Conservation (phyloP, 2,888 invertebrate genomes). For the Drosophila seclusa region DNA sequence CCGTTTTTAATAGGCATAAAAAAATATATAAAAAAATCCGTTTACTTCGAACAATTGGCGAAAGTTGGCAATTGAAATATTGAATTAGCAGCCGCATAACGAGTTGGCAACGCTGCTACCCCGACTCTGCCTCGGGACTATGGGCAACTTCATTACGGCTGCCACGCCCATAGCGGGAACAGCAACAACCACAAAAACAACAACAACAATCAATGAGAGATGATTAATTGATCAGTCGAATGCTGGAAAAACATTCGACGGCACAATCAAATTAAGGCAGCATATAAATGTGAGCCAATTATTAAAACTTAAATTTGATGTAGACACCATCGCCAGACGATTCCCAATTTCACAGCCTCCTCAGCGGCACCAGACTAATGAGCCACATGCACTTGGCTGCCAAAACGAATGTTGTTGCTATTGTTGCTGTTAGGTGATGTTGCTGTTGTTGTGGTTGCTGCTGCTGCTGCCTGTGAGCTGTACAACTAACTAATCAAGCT, state of each 20-base stretch:
- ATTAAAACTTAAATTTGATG: slow-evolving; percentile 73
- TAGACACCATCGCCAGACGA: slow-evolving; percentile 63
- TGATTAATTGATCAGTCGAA: slow-evolving; percentile 68
- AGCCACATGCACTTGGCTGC: slow-evolving; percentile 71
- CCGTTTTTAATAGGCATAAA: background rate
- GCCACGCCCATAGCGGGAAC: slow-evolving; percentile 60
- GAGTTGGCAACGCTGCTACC: slow-evolving; percentile 17
- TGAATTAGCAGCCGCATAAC: slow-evolving; percentile 16
- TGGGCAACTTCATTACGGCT: slow-evolving; percentile 62
- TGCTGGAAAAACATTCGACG: slow-evolving; percentile 56
- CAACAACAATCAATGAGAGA: slow-evolving; percentile 61
- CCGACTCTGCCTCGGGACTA: background rate
- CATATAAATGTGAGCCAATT: slow-evolving; percentile 78
- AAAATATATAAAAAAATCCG: background rate
- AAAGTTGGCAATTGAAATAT: slow-evolving; percentile 51
- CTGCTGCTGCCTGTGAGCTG: slow-evolving; percentile 41
- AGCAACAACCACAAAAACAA: slow-evolving; percentile 43
- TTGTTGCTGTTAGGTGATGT: slow-evolving; percentile 17
- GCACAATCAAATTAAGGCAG: slow-evolving; percentile 75
- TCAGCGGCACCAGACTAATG: slow-evolving; percentile 69
- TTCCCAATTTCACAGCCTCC: slow-evolving; percentile 71
- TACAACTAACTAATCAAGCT: slow-evolving; percentile 72
- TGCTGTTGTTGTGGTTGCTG: slow-evolving; percentile 24
- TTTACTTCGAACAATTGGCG: slow-evolving; percentile 37
- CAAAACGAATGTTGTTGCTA: slow-evolving; percentile 46